A percentile compares a stretch with the other conserved stretches of the same genome.
These are phyloP conservation scores for Thymelicus sylvestris DNA, from an alignment of 2,888 invertebrate genomes.

Conservation along the genomic window DNA sequence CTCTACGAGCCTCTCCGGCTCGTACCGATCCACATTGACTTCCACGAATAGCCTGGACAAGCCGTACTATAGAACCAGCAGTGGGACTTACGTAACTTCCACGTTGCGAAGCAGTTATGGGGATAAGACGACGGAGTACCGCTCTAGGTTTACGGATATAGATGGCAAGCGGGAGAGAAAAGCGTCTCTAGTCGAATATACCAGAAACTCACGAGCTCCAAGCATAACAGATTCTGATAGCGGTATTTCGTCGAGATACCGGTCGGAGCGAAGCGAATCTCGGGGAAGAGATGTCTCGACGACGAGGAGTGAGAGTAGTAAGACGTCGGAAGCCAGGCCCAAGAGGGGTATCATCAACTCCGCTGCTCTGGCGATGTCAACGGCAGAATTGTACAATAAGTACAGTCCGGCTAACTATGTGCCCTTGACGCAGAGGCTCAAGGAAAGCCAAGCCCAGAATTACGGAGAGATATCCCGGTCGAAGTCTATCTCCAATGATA, in stretches of 20 bases:
- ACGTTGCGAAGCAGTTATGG: constrained; percentile 64
- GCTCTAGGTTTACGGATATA: constrained; percentile 68
- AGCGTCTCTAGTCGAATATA: constrained; percentile 69
- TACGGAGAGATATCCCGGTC: constrained; percentile 77
- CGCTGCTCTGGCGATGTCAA: constrained; percentile 83
- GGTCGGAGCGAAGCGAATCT: constrained; percentile 80
- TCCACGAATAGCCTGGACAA: constrained; percentile 80
- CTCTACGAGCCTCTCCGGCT: constrained; percentile 78
- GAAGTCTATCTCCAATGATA: constrained; percentile 85
- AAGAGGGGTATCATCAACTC: constrained; percentile 78
- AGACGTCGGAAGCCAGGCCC: constrained; percentile 68
- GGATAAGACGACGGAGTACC: constrained; percentile 69
- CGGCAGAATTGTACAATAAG: constrained; percentile 89
- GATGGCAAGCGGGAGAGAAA: constrained; percentile 77
- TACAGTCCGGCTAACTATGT: constrained; percentile 91
- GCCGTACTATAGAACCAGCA: constrained; percentile 78
- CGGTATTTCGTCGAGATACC: constrained; percentile 67
- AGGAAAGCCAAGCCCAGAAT: constrained; percentile 63
- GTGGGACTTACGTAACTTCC: constrained; percentile 72
- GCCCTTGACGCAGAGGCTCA: constrained; percentile 81
- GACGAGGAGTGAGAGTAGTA: constrained; percentile 81
- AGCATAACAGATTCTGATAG: constrained; percentile 79
- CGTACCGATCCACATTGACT: constrained; percentile 74
- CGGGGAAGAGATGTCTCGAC: constrained; percentile 82
- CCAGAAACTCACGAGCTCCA: constrained; percentile 68